Conservation (phyloP, 2,113 vertebrate genomes). For the Psophia crepitans region DNA sequence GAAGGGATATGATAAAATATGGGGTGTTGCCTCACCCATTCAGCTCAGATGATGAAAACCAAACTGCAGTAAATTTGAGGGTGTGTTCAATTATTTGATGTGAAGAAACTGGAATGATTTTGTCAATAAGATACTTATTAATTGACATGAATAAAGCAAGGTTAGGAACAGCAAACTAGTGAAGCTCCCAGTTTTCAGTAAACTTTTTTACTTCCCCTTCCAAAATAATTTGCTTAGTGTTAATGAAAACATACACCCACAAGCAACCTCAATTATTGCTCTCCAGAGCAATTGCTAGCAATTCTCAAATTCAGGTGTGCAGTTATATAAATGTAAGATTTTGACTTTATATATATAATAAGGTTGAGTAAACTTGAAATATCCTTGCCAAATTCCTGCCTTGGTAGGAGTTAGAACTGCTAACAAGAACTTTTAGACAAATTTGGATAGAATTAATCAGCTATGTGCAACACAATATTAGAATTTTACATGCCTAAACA, state of each 20-base stretch:
- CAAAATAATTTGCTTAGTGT: not conserved
- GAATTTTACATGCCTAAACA: not conserved
- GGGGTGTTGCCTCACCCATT: not conserved
- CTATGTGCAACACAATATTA: not conserved
- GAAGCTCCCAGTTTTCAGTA: not conserved
- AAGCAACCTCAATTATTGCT: not conserved
- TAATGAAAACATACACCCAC: not conserved
- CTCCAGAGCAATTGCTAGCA: not conserved
- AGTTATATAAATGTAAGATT: not conserved
- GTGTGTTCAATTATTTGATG: not conserved
- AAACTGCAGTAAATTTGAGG: not conserved
- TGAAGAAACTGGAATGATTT: not conserved
- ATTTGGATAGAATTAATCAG: not conserved
- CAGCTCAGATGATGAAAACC: not conserved
- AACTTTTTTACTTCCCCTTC: not conserved
- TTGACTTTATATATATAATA: not conserved
- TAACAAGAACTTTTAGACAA: not conserved
- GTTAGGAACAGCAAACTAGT: not conserved
- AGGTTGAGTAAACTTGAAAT: not conserved
- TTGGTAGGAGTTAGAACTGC: not conserved
- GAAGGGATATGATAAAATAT: not conserved
- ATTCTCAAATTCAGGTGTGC: not conserved
- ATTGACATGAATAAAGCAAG: not conserved
- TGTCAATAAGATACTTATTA: not conserved
- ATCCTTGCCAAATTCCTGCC: not conserved